A percentile compares a stretch with the other conserved stretches of the same genome.
Evolutionary conservation across 2,113 vertebrate genomes (phyloP).

Genomic region (Typhlomys cinereus): DNA sequence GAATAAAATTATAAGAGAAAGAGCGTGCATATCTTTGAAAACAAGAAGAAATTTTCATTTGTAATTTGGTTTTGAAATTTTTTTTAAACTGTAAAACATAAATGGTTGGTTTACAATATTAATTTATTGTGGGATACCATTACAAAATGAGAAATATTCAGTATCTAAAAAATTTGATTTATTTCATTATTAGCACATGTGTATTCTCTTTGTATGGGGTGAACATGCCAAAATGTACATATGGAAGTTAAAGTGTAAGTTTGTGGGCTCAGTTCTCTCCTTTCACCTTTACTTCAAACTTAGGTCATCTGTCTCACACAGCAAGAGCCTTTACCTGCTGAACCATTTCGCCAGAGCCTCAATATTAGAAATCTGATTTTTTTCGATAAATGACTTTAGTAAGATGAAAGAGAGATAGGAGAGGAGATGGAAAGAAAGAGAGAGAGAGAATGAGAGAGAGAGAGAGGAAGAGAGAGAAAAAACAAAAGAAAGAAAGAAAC

Average conservation of each 20-base stretch:
- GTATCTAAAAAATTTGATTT: background rate
- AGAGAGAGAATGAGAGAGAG: background rate
- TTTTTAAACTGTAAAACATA: background rate
- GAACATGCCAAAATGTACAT: no score
- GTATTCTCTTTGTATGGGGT: no score
- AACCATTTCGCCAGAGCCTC: no score
- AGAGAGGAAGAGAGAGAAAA: no score
- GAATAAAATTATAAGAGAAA: background rate
- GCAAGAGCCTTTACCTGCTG: no score
- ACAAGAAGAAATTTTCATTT: background rate
- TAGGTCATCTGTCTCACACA: no score
- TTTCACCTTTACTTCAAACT: no score
- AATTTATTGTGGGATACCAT: background rate
- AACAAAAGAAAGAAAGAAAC: fast-evolving
- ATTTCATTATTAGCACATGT: no score
- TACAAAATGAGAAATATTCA: background rate
- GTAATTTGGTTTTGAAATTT: background rate
- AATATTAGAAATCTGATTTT: no score
- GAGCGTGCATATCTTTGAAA: background rate
- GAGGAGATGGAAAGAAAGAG: background rate
- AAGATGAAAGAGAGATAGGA: background rate
- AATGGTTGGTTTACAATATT: background rate
- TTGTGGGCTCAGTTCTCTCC: no score
- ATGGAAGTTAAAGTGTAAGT: no score
- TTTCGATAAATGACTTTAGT: no score